Conservation (phyloP, 2,113 vertebrate species). For the Neopipo cinnamomea region DNA sequence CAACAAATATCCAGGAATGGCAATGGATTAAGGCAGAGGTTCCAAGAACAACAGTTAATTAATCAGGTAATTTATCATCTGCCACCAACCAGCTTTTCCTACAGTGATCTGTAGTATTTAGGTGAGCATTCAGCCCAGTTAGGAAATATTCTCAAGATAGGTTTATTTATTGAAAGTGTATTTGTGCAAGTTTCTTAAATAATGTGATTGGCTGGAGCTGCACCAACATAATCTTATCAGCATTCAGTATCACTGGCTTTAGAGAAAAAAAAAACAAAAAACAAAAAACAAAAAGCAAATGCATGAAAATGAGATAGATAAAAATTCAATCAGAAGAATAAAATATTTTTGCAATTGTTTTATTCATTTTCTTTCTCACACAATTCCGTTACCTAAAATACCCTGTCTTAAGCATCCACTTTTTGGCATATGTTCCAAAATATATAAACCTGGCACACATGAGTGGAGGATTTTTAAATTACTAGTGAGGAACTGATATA, state of each 20-base stretch:
- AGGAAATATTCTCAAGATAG: not conserved
- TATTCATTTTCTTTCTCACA: conserved; percentile 32
- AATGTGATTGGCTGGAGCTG: not conserved
- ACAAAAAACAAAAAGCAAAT: not conserved
- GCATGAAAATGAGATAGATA: conserved; percentile 42
- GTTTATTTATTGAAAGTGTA: not conserved
- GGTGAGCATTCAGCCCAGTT: not conserved
- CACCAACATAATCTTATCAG: not conserved
- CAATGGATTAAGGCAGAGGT: not conserved
- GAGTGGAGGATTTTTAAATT: conserved; percentile 55
- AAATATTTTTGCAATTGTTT: conserved; percentile 48
- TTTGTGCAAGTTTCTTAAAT: not conserved
- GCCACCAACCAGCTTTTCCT: not conserved
- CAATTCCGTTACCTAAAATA: conserved; percentile 1
- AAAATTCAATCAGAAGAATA: conserved; percentile 48
- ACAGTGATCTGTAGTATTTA: not conserved
- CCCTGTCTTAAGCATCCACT: not conserved
- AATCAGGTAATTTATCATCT: not conserved
- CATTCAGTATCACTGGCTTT: not conserved
- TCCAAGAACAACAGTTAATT: not conserved
- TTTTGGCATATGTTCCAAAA: not conserved
- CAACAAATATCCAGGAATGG: not conserved
- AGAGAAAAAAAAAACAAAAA: no score
- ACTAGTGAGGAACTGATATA: conserved; percentile 24
- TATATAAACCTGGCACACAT: conserved; percentile 2